These are phyloP conservation scores for Stenopsyche tienmushanensis DNA, from an alignment of 1,140 invertebrate species.

Conservation along the genomic window DNA sequence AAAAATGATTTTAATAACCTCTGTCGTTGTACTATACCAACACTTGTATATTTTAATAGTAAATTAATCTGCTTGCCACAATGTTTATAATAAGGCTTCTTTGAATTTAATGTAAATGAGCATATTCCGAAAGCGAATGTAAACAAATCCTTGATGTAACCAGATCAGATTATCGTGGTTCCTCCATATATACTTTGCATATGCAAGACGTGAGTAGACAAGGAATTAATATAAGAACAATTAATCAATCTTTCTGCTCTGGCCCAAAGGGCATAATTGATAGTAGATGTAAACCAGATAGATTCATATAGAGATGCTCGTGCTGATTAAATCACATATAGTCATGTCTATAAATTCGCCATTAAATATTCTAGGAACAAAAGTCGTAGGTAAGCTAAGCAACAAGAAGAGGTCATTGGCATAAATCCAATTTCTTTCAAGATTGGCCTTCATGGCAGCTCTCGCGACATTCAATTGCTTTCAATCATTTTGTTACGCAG, in stretches of 20 bases:
- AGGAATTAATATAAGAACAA: not conserved
- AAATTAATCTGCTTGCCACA: too few relatives aligned
- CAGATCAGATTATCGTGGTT: not conserved
- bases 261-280: not conserved
- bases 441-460: not conserved
- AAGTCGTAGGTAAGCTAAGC: not conserved
- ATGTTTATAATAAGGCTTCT: too few relatives aligned
- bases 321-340: not conserved
- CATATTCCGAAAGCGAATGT: too few relatives aligned
- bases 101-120: too few relatives aligned
- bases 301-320: too few relatives aligned
- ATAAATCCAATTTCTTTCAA: not conserved
- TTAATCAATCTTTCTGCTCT: not conserved
- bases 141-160: too few relatives aligned
- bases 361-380: not conserved
- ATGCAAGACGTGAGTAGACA: not conserved
- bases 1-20: too few relatives aligned
- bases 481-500: not conserved
- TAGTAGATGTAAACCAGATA: too few relatives aligned
- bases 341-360: not conserved
- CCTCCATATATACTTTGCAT: not conserved
- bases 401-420: not conserved
- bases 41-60: too few relatives aligned
- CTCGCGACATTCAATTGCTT: too few relatives aligned
- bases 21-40: too few relatives aligned